Conservation (phyloP, 1,140 invertebrate genomes). For the Drosophila sechellia region DNA sequence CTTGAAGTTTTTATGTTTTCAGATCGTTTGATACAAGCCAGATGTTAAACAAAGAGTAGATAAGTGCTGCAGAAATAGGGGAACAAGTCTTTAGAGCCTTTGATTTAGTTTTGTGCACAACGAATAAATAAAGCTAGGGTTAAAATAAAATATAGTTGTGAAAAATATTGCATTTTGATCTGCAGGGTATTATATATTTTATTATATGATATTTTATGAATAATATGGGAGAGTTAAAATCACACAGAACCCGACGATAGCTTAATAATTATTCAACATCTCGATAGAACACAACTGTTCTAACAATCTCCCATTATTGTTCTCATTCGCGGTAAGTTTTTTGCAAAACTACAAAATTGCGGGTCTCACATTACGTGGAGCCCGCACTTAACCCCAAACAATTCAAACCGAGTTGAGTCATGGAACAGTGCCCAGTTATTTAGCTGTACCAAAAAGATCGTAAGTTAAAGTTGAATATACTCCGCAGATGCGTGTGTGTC, state of each 20-base stretch:
- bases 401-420: constrained; percentile 58
- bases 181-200: no score
- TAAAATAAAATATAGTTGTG: not conserved
- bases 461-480: constrained; percentile 67
- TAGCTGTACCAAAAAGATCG: constrained; percentile 43
- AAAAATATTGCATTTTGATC: no score
- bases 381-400: constrained; percentile 25
- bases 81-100: not conserved
- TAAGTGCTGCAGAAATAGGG: not conserved
- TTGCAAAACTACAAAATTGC: constrained; percentile 17
- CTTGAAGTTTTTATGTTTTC: constrained; percentile 39
- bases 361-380: constrained; percentile 16
- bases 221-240: no score
- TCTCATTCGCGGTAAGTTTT: constrained; percentile 68
- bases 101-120: not conserved
- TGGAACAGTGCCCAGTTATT: constrained; percentile 43
- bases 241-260: not conserved
- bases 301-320: constrained; percentile 16
- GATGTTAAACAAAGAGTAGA: constrained; percentile 13
- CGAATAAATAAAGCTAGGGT: not conserved
- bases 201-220: no score
- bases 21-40: constrained; percentile 28
- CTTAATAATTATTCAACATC: not conserved
- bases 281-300: constrained; percentile 9
- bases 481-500: constrained; percentile 48